phyloP scores from a whole-genome alignment of 1,140 invertebrate genomes.

The Aphelinus atriplicis region DNA sequence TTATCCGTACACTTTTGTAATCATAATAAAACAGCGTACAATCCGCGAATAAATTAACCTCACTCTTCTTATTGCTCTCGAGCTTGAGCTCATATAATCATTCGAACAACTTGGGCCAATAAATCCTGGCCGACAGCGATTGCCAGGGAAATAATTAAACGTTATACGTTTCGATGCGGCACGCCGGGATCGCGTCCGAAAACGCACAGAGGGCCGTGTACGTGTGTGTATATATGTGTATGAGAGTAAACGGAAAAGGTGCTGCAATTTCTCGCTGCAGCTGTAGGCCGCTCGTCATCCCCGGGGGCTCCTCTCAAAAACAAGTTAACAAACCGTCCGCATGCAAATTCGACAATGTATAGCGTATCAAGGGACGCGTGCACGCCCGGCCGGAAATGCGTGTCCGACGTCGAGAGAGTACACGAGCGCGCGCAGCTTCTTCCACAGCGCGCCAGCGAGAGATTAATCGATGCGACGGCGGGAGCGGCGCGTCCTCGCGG shows the following conservation, averaged over 20 bases:
- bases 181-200: too few species aligned
- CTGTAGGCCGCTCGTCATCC: neutral
- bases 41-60: too few species aligned
- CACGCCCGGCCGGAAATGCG: conserved; percentile 35
- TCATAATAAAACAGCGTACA: too few species aligned
- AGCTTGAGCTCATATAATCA: too few species aligned
- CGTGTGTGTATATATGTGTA: conserved; percentile 5
- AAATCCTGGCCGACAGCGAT: too few species aligned
- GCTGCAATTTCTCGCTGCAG: too few species aligned
- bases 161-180: too few species aligned
- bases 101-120: too few species aligned
- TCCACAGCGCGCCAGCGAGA: neutral
- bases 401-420: conserved; percentile 31
- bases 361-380: neutral
- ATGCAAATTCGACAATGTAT: conserved; percentile 27
- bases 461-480: conserved; percentile 38
- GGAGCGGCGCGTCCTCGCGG: neutral
- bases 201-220: too few species aligned
- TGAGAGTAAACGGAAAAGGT: neutral
- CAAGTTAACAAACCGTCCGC: neutral
- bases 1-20: too few species aligned
- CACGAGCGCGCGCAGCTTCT: neutral
- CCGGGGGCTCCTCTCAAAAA: neutral
- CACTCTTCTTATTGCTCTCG: too few species aligned
- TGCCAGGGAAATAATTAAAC: too few species aligned